phyloP scores from a whole-genome alignment of 2,888 invertebrate species.

The Ypsolopha sequella region DNA sequence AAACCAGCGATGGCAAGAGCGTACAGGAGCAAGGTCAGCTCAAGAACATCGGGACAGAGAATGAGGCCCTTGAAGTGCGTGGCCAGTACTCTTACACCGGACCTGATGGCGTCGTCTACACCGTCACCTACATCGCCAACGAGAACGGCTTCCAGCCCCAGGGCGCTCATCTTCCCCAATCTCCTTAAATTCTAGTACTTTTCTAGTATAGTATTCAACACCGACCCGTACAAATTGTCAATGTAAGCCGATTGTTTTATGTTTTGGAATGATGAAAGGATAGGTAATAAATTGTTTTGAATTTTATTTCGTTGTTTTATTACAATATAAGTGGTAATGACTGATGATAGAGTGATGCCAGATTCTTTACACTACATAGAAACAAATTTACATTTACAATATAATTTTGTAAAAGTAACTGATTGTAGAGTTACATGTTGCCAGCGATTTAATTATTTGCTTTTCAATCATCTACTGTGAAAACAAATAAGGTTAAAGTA shows the following conservation, averaged over 20 bases:
- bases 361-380: no score
- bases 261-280: neutral
- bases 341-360: no score
- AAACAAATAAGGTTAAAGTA: no score
- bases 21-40: slow-evolving; percentile 35
- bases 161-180: slow-evolving; percentile 34
- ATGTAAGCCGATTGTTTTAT: no score
- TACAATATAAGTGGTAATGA: no score
- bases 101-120: slow-evolving; percentile 52
- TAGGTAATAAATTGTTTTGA: neutral
- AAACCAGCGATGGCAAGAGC: slow-evolving; percentile 46
- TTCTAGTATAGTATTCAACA: neutral
- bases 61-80: slow-evolving; percentile 52
- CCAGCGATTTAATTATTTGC: no score
- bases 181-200: slow-evolving; percentile 9
- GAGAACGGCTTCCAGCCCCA: slow-evolving; percentile 64
- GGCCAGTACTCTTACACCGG: slow-evolving; percentile 58
- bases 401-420: no score
- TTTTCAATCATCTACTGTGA: no score
- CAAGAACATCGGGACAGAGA: slow-evolving; percentile 50
- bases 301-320: neutral
- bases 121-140: slow-evolving; percentile 59
- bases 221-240: neutral
- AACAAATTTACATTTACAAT: no score
- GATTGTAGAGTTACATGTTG: no score